A percentile compares a stretch with the other conserved stretches of the same genome.
Evolutionary conservation across 1,140 invertebrate species (phyloP).

Genomic region (Neelides sp.): DNA sequence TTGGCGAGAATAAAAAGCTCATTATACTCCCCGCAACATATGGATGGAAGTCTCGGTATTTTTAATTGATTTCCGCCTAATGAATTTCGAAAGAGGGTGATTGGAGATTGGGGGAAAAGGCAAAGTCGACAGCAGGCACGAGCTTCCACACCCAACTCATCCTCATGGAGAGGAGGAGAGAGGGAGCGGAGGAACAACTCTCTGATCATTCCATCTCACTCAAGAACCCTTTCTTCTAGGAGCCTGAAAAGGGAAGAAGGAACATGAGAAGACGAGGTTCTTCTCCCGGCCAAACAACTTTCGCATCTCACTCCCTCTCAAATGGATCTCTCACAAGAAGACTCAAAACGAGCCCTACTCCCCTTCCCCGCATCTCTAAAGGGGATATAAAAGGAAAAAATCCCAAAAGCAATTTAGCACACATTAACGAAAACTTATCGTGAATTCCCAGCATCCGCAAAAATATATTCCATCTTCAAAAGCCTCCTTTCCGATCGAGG

Average conservation of each 20-base stretch:
- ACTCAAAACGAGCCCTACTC: slow-evolving; percentile 2
- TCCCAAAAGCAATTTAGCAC: slow-evolving; percentile 23
- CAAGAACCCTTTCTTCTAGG: too few relatives aligned
- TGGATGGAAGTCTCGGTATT: slow-evolving; percentile 5
- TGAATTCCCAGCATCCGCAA: slow-evolving; percentile 17
- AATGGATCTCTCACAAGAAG: slow-evolving; percentile 7
- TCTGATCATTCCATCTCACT: too few relatives aligned
- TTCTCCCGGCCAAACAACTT: too few relatives aligned
- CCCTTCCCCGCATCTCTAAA: background rate
- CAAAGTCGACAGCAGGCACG: slow-evolving; percentile 7
- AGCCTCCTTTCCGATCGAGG: too few relatives aligned
- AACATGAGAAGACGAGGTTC: too few relatives aligned
- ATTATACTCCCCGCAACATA: background rate
- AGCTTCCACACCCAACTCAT: slow-evolving; percentile 3
- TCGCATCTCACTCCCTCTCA: background rate
- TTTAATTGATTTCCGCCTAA: slow-evolving; percentile 20
- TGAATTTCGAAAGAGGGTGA: slow-evolving; percentile 7
- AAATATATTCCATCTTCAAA: slow-evolving; percentile 14
- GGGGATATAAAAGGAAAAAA: slow-evolving; percentile 9
- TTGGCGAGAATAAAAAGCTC: too few relatives aligned
- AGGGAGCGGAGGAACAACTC: background rate
- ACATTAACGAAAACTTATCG: slow-evolving; percentile 23
- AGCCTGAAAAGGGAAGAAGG: too few relatives aligned
- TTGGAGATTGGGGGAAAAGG: background rate
- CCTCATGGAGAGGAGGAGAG: background rate